A percentile compares a stretch with the other conserved stretches of the same genome.
These are phyloP conservation scores for Drosophila siamana DNA, from an alignment of 2,888 invertebrate genomes.

Conservation along the genomic window DNA sequence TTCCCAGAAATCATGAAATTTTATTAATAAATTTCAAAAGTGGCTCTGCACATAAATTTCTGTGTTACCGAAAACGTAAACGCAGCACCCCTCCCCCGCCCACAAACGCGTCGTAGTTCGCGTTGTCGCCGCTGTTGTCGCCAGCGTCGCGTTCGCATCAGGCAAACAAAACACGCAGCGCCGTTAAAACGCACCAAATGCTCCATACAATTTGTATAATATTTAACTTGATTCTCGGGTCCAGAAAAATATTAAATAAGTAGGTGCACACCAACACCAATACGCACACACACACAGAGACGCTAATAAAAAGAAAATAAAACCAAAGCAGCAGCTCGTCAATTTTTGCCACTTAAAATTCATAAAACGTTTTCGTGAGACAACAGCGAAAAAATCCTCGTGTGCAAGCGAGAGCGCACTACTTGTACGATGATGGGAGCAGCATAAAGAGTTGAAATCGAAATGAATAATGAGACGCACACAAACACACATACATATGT, in stretches of 20 bases:
- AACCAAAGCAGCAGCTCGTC: slow-evolving; percentile 73
- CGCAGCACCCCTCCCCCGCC: no score
- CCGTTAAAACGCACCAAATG: slow-evolving; percentile 73
- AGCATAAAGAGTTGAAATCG: slow-evolving; percentile 40
- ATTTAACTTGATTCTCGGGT: slow-evolving; percentile 47
- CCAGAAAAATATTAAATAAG: slow-evolving; percentile 71
- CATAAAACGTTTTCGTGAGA: slow-evolving; percentile 69
- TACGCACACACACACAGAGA: slow-evolving; percentile 12
- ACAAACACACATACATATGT: not conserved
- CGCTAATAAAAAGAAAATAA: slow-evolving; percentile 73
- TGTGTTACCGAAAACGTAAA: slow-evolving; percentile 68
- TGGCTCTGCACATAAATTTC: slow-evolving; percentile 61
- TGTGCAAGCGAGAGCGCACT: slow-evolving; percentile 1
- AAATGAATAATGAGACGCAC: slow-evolving; percentile 45
- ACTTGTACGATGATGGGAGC: slow-evolving; percentile 6
- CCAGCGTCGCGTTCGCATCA: slow-evolving; percentile 47
- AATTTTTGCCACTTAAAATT: slow-evolving; percentile 77
- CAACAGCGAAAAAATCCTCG: slow-evolving; percentile 24
- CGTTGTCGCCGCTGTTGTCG: not conserved
- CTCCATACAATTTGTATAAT: slow-evolving; percentile 71
- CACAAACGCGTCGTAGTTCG: slow-evolving; percentile 26
- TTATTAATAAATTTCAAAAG: slow-evolving; percentile 69
- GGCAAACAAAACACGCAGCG: slow-evolving; percentile 75
- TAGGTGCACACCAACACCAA: slow-evolving; percentile 24
- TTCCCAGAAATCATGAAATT: slow-evolving; percentile 70